Conservation (phyloP, 1,140 invertebrate species). For the Eriocheir sinensis region DNA sequence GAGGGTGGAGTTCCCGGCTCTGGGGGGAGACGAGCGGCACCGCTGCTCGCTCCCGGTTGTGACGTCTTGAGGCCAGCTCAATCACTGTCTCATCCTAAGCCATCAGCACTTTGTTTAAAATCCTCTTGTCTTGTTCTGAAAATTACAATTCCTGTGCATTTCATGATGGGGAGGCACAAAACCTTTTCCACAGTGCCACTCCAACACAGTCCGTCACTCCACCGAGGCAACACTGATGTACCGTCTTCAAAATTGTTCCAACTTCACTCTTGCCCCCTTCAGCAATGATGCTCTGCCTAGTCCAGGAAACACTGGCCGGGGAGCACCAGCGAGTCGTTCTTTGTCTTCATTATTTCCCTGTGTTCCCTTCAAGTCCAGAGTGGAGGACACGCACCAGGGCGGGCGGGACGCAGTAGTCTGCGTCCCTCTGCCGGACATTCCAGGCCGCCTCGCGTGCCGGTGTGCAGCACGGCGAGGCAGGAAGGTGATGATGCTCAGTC, state of each 20-base stretch:
- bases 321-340: background rate
- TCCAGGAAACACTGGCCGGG: background rate
- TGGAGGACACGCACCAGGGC: background rate
- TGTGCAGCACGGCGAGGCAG: background rate
- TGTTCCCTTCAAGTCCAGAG: background rate
- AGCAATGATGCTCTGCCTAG: background rate
- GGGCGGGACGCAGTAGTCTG: too few relatives aligned
- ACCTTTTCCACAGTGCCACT: background rate
- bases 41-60: background rate
- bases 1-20: conserved; percentile 19
- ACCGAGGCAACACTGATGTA: background rate
- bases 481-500: background rate
- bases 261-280: background rate
- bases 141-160: background rate
- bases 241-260: too few relatives aligned
- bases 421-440: background rate
- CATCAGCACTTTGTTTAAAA: background rate
- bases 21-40: background rate
- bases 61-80: background rate
- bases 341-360: background rate
- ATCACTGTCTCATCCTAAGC: background rate
- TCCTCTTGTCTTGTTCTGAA: too few relatives aligned
- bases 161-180: background rate
- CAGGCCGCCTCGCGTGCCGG: background rate
- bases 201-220: background rate